Conservation (phyloP, 2,888 invertebrate species). For the Oxyscelio sp. region DNA sequence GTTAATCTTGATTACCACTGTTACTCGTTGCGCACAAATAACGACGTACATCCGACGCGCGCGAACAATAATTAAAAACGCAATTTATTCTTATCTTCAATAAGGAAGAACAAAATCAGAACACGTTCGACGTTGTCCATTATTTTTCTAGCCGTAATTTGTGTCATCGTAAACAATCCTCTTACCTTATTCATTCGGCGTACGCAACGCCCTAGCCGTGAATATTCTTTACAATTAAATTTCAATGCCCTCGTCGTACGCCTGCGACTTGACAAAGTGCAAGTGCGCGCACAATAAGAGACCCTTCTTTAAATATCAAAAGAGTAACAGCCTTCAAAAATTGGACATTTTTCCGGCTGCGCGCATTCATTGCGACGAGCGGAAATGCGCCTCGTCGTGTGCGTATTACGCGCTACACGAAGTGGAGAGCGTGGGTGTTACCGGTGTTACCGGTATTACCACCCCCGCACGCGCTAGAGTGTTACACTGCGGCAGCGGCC, state of each 20-base stretch:
- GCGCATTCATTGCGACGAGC: background rate
- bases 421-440: too few relatives aligned
- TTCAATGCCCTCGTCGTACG: background rate
- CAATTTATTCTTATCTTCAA: too few relatives aligned
- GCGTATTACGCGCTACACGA: conserved; percentile 12
- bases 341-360: conserved; percentile 32
- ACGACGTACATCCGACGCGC: too few relatives aligned
- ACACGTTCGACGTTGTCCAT: too few relatives aligned
- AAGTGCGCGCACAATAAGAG: conserved; percentile 6
- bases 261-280: background rate
- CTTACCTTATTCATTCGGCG: too few relatives aligned
- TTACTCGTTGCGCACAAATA: too few relatives aligned
- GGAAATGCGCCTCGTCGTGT: conserved; percentile 5
- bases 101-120: too few relatives aligned
- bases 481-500: conserved; percentile 38
- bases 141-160: background rate
- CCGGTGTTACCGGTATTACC: too few relatives aligned
- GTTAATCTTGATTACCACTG: too few relatives aligned
- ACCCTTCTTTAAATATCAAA: conserved; percentile 37
- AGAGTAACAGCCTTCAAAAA: conserved; percentile 23
- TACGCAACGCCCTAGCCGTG: too few relatives aligned
- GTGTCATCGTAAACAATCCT: background rate
- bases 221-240: conserved; percentile 13
- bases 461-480: conserved; percentile 1
- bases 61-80: too few relatives aligned